These are phyloP conservation scores for Pseudorectes ferrugineus DNA, from an alignment of 2,113 vertebrate genomes.

Conservation along the genomic window DNA sequence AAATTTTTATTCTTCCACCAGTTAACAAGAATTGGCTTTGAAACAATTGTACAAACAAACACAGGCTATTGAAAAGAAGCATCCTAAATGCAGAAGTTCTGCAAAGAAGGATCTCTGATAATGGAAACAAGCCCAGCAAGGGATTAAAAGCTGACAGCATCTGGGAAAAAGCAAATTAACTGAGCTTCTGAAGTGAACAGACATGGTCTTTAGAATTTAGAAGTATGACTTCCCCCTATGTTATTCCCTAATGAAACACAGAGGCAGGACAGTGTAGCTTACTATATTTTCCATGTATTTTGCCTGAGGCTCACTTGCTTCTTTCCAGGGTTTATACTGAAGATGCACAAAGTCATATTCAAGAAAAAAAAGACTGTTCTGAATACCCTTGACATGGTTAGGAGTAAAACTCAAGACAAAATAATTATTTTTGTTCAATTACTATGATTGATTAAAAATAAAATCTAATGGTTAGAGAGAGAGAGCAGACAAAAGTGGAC, in stretches of 20 bases:
- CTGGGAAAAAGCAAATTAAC: constrained; percentile 7
- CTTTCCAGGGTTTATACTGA: not conserved
- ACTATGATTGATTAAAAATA: not conserved
- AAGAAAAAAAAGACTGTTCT: not conserved
- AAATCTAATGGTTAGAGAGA: not conserved
- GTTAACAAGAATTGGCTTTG: constrained; percentile 1
- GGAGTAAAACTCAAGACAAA: not conserved
- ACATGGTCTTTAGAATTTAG: not conserved
- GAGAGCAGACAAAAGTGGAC: not conserved
- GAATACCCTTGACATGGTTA: not conserved
- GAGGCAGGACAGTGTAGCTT: not conserved
- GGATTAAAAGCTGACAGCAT: not conserved
- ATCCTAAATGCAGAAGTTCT: constrained; percentile 17
- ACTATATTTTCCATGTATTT: not conserved
- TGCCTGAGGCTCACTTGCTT: not conserved
- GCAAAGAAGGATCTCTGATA: not conserved
- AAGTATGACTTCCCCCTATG: not conserved
- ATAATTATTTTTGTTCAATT: not conserved
- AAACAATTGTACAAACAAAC: not conserved
- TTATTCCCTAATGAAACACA: not conserved
- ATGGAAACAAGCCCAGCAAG: not conserved
- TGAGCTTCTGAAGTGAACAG: not conserved
- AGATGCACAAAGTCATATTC: not conserved
- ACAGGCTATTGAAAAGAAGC: not conserved
- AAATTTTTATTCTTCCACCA: not conserved